Conservation (phyloP, 2,888 invertebrate genomes). For the Amphipyra tragopoginis region DNA sequence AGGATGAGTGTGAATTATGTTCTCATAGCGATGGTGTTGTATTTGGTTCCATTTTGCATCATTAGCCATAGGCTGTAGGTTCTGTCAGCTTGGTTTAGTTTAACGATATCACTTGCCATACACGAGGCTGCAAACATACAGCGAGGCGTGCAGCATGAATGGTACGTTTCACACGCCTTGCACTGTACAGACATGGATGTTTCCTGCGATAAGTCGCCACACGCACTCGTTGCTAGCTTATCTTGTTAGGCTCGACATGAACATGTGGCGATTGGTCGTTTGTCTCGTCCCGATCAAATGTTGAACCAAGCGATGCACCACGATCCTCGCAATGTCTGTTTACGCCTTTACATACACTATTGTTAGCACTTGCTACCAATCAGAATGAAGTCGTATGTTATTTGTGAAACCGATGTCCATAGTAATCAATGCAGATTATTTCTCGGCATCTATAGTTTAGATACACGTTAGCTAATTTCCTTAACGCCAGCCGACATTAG, state of each 20-base stretch:
- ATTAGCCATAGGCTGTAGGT: constrained; percentile 18
- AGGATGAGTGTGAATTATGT: constrained; percentile 61
- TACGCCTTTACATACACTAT: background rate
- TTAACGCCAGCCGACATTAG: background rate
- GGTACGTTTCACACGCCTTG: no score
- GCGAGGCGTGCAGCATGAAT: no score
- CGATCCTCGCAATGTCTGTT: no score
- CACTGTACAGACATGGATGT: no score
- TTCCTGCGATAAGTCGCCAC: no score
- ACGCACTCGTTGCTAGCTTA: no score
- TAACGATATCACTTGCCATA: constrained; percentile 20
- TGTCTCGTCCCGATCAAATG: no score
- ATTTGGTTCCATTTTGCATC: constrained; percentile 41
- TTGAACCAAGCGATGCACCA: no score
- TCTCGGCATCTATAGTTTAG: constrained; percentile 11
- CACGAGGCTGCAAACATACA: no score
- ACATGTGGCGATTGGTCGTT: no score
- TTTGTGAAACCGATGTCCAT: constrained; percentile 4
- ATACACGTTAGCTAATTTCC: constrained; percentile 21
- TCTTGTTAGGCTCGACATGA: no score
- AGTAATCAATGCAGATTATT: constrained; percentile 20
- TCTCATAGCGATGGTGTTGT: constrained; percentile 52
- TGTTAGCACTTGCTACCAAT: constrained; percentile 15
- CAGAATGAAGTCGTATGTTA: background rate
- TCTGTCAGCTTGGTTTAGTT: constrained; percentile 25